phyloP scores from a whole-genome alignment of 2,797 vertebrate genomes.

The Etheostoma perlongum region DNA sequence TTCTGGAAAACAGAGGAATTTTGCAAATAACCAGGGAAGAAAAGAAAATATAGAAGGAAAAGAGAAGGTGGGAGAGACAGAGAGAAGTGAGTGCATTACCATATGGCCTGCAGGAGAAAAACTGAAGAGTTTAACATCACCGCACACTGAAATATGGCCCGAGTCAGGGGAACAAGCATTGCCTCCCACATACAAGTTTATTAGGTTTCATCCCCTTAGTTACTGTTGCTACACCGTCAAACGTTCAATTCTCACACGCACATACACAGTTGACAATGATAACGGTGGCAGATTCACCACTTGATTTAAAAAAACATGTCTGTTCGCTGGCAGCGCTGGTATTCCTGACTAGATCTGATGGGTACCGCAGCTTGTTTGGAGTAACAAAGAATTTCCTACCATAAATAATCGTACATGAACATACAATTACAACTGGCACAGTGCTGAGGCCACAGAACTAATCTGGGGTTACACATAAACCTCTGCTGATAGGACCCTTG shows the following conservation, averaged over 20 bases:
- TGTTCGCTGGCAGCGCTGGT: conserved; percentile 13
- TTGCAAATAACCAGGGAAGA: conserved; percentile 16
- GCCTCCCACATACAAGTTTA: no score
- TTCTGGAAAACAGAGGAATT: conserved; percentile 14
- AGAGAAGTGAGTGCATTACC: conserved; percentile 49
- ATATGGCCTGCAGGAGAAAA: conserved; percentile 47
- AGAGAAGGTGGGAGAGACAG: conserved; percentile 13
- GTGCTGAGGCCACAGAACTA: conserved; percentile 42
- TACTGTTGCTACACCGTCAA: not conserved
- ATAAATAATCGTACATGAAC: conserved; percentile 52
- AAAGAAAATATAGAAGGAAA: conserved; percentile 16
- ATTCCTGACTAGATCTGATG: conserved; percentile 27
- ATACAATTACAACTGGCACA: conserved; percentile 50
- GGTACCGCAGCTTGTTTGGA: conserved; percentile 36
- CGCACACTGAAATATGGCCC: conserved; percentile 31
- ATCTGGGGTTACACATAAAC: conserved; percentile 24
- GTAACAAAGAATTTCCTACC: conserved; percentile 47
- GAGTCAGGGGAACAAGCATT: conserved; percentile 17
- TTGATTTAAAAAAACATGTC: not conserved
- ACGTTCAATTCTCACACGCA: no score
- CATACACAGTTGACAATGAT: no score
- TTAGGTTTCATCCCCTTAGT: no score
- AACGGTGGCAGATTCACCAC: no score
- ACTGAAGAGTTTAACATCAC: conserved; percentile 28
- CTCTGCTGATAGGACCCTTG: conserved; percentile 31